Evolutionary conservation across 1,140 invertebrate species (phyloP).

Genomic region (Drosophila subobscura): DNA sequence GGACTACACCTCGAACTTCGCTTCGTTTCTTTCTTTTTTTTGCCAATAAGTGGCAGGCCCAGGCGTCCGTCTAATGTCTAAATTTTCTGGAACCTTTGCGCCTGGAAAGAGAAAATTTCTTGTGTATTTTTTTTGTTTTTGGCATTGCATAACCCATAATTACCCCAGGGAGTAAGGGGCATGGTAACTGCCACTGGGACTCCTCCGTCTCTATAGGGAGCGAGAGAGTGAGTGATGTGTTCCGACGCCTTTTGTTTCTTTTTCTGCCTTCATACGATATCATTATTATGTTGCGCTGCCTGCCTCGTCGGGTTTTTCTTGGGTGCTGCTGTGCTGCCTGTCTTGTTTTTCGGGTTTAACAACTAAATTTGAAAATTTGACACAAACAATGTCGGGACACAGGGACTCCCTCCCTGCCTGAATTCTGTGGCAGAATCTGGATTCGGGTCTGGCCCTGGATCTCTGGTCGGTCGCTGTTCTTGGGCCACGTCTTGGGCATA

Average conservation of each 20-base stretch:
- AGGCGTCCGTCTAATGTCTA: constrained; percentile 74
- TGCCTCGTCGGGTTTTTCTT: constrained; percentile 50
- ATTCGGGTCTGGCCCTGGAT: background rate
- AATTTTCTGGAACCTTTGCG: constrained; percentile 62
- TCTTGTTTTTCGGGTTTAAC: constrained; percentile 82
- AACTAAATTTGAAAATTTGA: constrained; percentile 82
- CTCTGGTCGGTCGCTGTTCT: background rate
- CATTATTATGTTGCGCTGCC: constrained; percentile 4
- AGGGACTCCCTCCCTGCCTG: constrained; percentile 30
- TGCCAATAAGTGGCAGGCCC: constrained; percentile 75
- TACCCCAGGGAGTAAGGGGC: constrained; percentile 11
- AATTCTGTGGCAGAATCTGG: constrained; percentile 23
- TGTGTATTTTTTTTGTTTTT: constrained; percentile 46
- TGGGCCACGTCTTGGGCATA: constrained; percentile 55
- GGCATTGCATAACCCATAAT: constrained; percentile 72
- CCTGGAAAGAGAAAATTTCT: constrained; percentile 14
- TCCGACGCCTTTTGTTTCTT: constrained; percentile 69
- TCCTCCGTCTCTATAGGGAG: background rate
- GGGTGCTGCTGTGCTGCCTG: constrained; percentile 49
- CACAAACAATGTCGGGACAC: constrained; percentile 65
- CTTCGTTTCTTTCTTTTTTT: constrained; percentile 2
- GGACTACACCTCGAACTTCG: background rate
- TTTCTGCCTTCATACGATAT: constrained; percentile 16
- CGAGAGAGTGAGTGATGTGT: constrained; percentile 59
- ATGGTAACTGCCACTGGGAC: constrained; percentile 15